Evolutionary conservation across 64 coral and sea anemone species (phyloP).

Genomic region (Pocillopora verrucosa): DNA sequence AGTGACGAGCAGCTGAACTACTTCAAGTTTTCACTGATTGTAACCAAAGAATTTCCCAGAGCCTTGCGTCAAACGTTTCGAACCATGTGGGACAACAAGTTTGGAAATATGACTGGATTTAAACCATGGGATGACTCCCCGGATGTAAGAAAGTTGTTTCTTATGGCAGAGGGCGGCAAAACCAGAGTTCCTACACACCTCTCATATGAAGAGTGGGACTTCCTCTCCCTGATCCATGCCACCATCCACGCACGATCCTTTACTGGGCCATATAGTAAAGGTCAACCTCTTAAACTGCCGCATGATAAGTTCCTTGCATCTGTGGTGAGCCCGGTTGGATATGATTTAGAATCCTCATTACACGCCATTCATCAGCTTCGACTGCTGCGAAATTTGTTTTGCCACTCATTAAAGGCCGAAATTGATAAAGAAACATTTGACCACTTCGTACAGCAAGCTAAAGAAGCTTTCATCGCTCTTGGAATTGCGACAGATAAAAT

Average conservation of each 20-base stretch:
- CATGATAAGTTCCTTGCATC: neutral
- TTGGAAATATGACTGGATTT: too few species aligned
- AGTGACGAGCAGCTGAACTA: neutral
- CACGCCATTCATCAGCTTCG: slow-evolving; percentile 13
- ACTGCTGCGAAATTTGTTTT: neutral
- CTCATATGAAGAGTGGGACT: slow-evolving; percentile 9
- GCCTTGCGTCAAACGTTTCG: neutral
- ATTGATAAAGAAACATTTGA: neutral
- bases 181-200: neutral
- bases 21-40: neutral
- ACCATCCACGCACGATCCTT: neutral
- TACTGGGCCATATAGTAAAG: neutral
- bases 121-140: slow-evolving; percentile 1
- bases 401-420: neutral
- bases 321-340: neutral
- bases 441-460: neutral
- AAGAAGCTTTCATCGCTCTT: neutral
- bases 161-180: neutral
- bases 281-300: neutral
- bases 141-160: neutral
- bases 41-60: neutral
- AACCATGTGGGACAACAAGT: neutral
- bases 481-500: neutral
- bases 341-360: neutral
- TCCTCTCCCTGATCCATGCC: neutral